Evolutionary conservation across 2,113 vertebrate genomes (phyloP).

Genomic region (Astur gentilis): DNA sequence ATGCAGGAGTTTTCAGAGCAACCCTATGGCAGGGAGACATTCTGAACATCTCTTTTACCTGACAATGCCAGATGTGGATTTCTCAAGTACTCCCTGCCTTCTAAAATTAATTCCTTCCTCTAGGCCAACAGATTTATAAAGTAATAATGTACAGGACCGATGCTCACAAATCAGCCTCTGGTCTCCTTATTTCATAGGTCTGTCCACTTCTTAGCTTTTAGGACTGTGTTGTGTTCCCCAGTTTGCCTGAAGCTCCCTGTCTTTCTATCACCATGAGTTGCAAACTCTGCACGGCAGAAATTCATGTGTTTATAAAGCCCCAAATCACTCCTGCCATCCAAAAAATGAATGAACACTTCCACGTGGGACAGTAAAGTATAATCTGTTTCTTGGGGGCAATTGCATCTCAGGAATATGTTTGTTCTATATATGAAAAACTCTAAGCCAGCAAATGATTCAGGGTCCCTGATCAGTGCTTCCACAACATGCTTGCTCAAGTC

Average conservation of each 20-base stretch:
- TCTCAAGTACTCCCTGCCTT: neutral
- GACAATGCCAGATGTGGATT: neutral
- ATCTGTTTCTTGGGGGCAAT: neutral
- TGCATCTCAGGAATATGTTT: neutral
- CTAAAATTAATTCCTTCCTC: neutral
- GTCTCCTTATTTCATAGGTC: neutral
- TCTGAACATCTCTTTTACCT: neutral
- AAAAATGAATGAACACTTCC: conserved; percentile 13
- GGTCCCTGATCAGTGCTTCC: conserved; percentile 1
- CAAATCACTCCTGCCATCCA: neutral
- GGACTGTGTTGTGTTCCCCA: neutral
- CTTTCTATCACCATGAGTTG: neutral
- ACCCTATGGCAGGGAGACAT: neutral
- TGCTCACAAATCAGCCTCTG: neutral
- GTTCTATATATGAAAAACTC: neutral
- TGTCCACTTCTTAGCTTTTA: neutral
- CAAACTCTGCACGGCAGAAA: conserved; percentile 6
- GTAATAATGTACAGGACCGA: neutral
- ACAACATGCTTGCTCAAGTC: neutral
- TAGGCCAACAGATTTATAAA: neutral
- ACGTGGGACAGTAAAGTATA: neutral
- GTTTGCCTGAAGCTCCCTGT: neutral
- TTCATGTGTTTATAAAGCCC: neutral
- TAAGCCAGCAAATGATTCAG: neutral
- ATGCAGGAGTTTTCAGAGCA: neutral